These are phyloP conservation scores for Pseudoatta argentina DNA, from an alignment of 1,140 invertebrate species.

Conservation along the genomic window DNA sequence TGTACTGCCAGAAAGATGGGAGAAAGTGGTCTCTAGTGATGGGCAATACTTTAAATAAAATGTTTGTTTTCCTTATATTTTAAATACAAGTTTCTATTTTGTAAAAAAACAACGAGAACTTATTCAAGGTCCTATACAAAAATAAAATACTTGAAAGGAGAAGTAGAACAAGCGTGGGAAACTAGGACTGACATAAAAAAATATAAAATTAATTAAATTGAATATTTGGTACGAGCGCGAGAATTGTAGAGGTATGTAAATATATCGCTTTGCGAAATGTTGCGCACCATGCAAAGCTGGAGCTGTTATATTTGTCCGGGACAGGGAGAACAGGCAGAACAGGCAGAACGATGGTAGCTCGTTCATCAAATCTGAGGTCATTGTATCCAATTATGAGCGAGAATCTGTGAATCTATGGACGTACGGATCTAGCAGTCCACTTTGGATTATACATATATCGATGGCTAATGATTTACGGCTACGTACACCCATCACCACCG, in stretches of 20 bases:
- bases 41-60: too few relatives aligned
- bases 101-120: too few relatives aligned
- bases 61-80: too few relatives aligned
- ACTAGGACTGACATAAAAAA: background rate
- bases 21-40: too few relatives aligned
- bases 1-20: too few relatives aligned
- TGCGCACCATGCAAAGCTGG: background rate
- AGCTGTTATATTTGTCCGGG: background rate
- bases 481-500: background rate
- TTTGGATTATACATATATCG: conserved; percentile 40
- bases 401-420: conserved; percentile 46
- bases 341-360: background rate
- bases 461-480: conserved; percentile 44
- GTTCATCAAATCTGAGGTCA: conserved; percentile 45
- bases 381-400: conserved; percentile 53
- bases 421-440: conserved; percentile 32
- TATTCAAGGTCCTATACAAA: too few relatives aligned
- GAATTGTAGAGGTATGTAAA: background rate
- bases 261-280: background rate
- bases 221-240: background rate
- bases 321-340: background rate
- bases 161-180: background rate
- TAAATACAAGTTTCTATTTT: too few relatives aligned
- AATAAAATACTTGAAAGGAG: background rate
- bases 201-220: background rate